Evolutionary conservation across 2,113 vertebrate species (phyloP), one percentile per base, ranked within the genome.

Genomic region (Monopterus albus): DNA sequence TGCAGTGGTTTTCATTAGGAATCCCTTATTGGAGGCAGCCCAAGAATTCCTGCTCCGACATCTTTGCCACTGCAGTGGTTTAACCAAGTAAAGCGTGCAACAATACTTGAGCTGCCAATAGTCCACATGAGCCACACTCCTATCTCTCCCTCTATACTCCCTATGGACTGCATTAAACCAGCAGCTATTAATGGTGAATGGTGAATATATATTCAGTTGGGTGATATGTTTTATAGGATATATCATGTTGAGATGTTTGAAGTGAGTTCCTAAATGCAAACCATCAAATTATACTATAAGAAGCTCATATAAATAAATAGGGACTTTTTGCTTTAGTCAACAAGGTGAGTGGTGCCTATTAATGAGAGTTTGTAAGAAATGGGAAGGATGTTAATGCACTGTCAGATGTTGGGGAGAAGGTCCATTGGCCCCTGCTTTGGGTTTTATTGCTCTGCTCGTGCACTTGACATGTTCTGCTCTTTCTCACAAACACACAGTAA

Each of bases 401-500:
- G 88, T 92, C 89, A 92, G 89, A 91, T 91, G 91, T 86, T 82
- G 36, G 53, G 68, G 81, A 83, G 78, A 88, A 81, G 75, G 83
- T 83, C 79, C 70, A 29, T 39, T n/a, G 58, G 83, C 72, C 81
- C 56, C 81, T 73, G 83, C 85, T 85, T 88, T 70, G 84, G 71
- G 64, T 88, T 91, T 92, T 91, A 91, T 89, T 77, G 84, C 83
- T 67, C 73, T 50, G 71, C 83, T 87, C 52, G 42, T 75, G 74
- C 88, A 62, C 81, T 87, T 89, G 88, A 91, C 88, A 85, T 88
- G 92, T 90, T 83, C 92, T 94, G 93, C 83, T 92, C 88, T 93
- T 88, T 89, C 87, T 94, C 93, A 91, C 90, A 88, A 90, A 93
- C 93, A 92, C 93, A 83, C 73, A 70, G 83, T 94, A 93, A 94